phyloP scores from a whole-genome alignment of 2,888 invertebrate species.

The Eupsilia transversa region DNA sequence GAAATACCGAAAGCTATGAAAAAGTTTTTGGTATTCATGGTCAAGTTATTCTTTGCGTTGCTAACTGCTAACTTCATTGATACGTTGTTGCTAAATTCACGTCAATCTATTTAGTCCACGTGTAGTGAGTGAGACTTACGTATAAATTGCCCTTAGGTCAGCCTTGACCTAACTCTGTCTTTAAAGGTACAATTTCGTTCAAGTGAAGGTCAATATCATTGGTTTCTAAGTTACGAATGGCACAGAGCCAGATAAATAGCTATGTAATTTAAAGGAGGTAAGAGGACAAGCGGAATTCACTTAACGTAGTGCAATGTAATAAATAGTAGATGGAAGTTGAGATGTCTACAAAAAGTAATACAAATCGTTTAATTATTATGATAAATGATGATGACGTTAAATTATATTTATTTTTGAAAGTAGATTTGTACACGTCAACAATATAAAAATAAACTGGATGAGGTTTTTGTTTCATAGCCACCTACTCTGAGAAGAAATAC shows the following conservation, averaged over 20 bases:
- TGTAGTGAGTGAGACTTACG: not conserved
- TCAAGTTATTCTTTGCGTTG: not conserved
- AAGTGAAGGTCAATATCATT: conserved; percentile 36
- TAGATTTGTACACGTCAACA: no score
- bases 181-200: conserved; percentile 26
- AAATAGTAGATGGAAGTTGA: not conserved
- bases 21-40: not conserved
- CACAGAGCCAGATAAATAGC: conserved; percentile 43
- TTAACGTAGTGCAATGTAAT: not conserved
- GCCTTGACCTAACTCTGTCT: conserved; percentile 27
- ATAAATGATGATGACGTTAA: not conserved
- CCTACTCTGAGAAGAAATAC: no score
- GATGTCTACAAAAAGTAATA: not conserved
- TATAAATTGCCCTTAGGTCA: conserved; percentile 13
- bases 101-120: not conserved
- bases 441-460: no score
- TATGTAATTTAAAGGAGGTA: conserved; percentile 18
- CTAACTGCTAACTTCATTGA: not conserved
- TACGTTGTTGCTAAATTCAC: not conserved
- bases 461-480: no score
- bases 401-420: not conserved
- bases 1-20: no score
- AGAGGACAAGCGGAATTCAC: not conserved
- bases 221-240: conserved; percentile 28
- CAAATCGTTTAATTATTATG: not conserved